phyloP scores from a whole-genome alignment of 2,113 vertebrate species.

The Perognathus longimembris region DNA sequence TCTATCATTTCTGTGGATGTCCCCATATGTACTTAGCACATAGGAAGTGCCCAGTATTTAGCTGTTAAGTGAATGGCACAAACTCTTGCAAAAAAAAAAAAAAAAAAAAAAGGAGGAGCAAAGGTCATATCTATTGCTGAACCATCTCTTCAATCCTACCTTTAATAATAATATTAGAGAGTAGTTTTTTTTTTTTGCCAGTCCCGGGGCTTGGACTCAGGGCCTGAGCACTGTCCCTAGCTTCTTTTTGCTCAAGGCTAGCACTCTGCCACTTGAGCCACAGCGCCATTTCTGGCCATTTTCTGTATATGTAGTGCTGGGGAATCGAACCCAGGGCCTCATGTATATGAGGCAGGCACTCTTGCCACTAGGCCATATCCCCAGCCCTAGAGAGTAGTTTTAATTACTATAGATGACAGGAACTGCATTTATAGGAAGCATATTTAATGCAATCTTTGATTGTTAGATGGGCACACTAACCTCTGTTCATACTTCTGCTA shows the following conservation, averaged over 20 bases:
- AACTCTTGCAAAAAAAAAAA: neutral
- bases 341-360: too few relatives aligned
- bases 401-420: neutral
- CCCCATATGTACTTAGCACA: neutral
- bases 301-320: too few relatives aligned
- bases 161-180: neutral
- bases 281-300: too few relatives aligned
- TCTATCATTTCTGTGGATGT: slow-evolving; percentile 16
- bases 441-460: slow-evolving; percentile 22
- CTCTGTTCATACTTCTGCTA: slow-evolving; percentile 20
- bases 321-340: too few relatives aligned
- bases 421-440: neutral
- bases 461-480: neutral
- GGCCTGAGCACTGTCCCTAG: too few relatives aligned
- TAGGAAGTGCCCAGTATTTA: neutral
- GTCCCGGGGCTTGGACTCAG: too few relatives aligned
- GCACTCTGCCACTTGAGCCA: too few relatives aligned
- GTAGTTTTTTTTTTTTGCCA: too few relatives aligned
- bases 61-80: slow-evolving; percentile 22
- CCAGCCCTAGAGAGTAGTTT: neutral
- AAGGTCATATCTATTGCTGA: neutral
- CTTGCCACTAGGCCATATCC: too few relatives aligned
- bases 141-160: neutral
- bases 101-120: neutral
- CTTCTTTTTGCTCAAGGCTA: too few relatives aligned